These are phyloP conservation scores for Girardinichthys multiradiatus DNA, from an alignment of 2,113 vertebrate species.

Conservation along the genomic window DNA sequence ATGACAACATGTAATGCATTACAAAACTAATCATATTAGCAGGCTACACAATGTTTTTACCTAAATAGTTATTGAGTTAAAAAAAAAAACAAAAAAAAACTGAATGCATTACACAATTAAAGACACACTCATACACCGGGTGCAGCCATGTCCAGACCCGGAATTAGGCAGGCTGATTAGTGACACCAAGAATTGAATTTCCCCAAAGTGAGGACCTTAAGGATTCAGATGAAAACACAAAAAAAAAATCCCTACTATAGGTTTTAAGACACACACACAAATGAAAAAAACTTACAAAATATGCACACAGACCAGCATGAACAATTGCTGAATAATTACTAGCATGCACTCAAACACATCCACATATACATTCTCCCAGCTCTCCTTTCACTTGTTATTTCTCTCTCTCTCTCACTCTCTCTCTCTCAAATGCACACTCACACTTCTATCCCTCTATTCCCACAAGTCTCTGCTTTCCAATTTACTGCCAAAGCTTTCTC, in stretches of 20 bases:
- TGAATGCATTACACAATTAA: conserved; percentile 18
- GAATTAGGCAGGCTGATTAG: conserved; percentile 65
- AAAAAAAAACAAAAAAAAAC: not conserved
- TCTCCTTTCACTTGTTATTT: not conserved
- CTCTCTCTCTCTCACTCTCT: not conserved
- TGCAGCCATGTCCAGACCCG: conserved; percentile 28
- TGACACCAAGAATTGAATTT: conserved; percentile 73
- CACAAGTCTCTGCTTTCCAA: conserved; percentile 51
- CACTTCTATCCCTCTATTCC: conserved; percentile 24
- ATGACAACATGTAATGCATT: not conserved
- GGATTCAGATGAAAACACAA: conserved; percentile 30
- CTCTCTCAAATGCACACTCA: conserved; percentile 21
- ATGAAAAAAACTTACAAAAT: conserved; percentile 3
- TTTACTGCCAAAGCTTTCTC: conserved; percentile 67
- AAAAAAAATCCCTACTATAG: not conserved
- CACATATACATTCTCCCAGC: conserved; percentile 1
- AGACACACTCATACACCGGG: conserved; percentile 17
- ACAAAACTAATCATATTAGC: conserved; percentile 12
- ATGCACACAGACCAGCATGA: conserved; percentile 34
- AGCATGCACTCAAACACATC: conserved; percentile 12
- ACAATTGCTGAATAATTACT: conserved; percentile 57
- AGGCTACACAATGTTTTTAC: conserved; percentile 2
- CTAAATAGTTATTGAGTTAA: conserved; percentile 14
- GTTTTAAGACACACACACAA: conserved; percentile 20
- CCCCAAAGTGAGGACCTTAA: conserved; percentile 50